These are phyloP conservation scores for Distichodus sexfasciatus DNA, from an alignment of 2,797 vertebrate genomes.

Conservation along the genomic window DNA sequence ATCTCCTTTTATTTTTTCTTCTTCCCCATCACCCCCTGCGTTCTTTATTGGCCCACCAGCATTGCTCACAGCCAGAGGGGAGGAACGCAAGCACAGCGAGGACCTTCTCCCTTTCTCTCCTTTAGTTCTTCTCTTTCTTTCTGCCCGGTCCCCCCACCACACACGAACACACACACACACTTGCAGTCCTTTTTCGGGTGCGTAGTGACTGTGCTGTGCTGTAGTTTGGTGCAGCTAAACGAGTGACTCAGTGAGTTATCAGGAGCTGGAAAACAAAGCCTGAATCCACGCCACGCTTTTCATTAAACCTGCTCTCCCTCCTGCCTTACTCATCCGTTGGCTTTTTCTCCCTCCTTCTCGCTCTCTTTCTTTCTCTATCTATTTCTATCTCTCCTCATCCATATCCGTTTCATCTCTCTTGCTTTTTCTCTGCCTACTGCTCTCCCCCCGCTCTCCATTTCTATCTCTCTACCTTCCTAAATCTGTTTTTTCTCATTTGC, in stretches of 20 bases:
- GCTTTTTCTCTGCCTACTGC: background rate
- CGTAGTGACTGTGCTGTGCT: constrained; percentile 19
- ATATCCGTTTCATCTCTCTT: background rate
- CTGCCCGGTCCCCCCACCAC: background rate
- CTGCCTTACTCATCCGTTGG: too few species aligned
- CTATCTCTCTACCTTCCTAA: too few species aligned
- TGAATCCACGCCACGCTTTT: background rate
- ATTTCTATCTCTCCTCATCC: background rate
- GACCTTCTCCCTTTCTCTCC: background rate
- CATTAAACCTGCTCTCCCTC: background rate
- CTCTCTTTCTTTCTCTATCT: background rate
- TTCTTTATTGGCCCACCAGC: constrained; percentile 41
- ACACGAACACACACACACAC: background rate
- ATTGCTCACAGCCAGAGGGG: constrained; percentile 20
- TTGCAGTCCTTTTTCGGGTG: constrained; percentile 5
- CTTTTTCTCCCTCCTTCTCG: background rate
- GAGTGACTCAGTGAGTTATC: constrained; percentile 25
- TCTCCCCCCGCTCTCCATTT: too few species aligned
- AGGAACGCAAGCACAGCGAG: constrained; percentile 13
- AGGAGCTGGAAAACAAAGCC: constrained; percentile 7
- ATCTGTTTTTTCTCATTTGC: too few species aligned
- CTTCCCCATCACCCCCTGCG: constrained; percentile 35
- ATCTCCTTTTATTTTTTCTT: constrained; percentile 37
- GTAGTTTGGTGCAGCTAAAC: constrained; percentile 27
- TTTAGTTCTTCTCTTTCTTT: background rate